Percentiles rank a stretch among this genome's conserved stretches.
Conservation (phyloP, 1,140 invertebrate species). For the Camponotus pennsylvanicus region DNA sequence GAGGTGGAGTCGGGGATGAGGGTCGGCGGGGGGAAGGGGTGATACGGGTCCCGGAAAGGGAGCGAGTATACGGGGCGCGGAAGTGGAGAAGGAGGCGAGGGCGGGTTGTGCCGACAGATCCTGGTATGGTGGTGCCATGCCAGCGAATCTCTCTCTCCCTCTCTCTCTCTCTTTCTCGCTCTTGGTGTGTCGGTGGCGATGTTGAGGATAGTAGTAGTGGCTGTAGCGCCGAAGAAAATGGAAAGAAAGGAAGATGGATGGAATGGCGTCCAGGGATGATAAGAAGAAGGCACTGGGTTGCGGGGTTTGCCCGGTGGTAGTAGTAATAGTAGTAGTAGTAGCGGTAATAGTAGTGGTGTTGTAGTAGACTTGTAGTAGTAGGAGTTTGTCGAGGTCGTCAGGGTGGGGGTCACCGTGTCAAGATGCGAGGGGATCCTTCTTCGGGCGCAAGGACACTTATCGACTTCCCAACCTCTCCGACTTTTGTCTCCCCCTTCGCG, state of each 20-base stretch:
- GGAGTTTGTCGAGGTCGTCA: constrained; percentile 60
- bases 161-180: constrained; percentile 14
- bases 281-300: constrained; percentile 71
- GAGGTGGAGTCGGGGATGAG: constrained; percentile 70
- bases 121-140: constrained; percentile 75
- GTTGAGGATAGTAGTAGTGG: constrained; percentile 54
- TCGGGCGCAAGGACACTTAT: constrained; percentile 75
- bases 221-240: constrained; percentile 82
- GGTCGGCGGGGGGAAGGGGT: constrained; percentile 61
- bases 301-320: constrained; percentile 44
- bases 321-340: not conserved
- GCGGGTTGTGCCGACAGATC: constrained; percentile 56
- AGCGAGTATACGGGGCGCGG: constrained; percentile 58
- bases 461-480: constrained; percentile 71
- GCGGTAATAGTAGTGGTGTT: not conserved
- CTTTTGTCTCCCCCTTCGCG: constrained; percentile 38
- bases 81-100: not conserved
- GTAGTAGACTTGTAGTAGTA: not conserved
- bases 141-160: constrained; percentile 63
- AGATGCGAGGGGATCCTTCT: constrained; percentile 75
- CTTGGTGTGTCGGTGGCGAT: constrained; percentile 31
- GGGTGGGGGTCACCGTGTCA: constrained; percentile 77
- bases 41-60: constrained; percentile 70
- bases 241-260: constrained; percentile 86
- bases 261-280: constrained; percentile 79